Conservation (phyloP, 2,797 vertebrate species). For the Natrix natrix region DNA sequence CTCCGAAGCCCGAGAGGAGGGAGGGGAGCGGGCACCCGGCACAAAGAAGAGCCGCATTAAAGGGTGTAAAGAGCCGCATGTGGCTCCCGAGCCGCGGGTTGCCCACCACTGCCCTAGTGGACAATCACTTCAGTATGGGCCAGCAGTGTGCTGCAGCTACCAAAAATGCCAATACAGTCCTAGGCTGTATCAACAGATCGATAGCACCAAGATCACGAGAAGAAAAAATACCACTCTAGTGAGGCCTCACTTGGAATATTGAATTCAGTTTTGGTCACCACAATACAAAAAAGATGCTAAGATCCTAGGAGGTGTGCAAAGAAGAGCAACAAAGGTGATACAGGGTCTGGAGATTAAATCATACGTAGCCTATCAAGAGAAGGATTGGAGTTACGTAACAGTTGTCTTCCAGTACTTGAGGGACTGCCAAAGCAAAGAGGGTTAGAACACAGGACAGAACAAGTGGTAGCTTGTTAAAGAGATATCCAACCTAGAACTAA, state of each 20-base stretch:
- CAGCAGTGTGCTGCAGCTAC: neutral
- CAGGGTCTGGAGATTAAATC: neutral
- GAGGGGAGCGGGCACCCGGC: too few species aligned
- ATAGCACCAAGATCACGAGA: neutral
- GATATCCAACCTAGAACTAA: neutral
- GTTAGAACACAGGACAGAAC: neutral
- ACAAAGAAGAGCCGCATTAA: too few species aligned
- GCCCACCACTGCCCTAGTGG: too few species aligned
- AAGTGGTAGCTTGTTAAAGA: neutral
- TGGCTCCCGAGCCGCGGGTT: too few species aligned
- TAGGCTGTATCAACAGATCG: neutral
- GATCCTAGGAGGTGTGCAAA: neutral
- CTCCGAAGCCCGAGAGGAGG: too few species aligned
- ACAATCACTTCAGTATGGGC: neutral
- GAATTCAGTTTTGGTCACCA: too few species aligned
- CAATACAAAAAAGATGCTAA: too few species aligned
- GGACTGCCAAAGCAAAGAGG: neutral
- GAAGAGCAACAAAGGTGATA: neutral
- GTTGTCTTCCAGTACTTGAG: neutral
- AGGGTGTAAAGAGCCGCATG: too few species aligned
- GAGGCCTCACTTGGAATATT: too few species aligned
- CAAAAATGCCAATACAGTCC: neutral
- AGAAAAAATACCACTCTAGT: neutral
- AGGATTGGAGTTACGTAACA: too few species aligned
- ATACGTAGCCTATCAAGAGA: too few species aligned